phyloP scores from a whole-genome alignment of 2,888 invertebrate species.

The Leptinotarsa tumamoca region DNA sequence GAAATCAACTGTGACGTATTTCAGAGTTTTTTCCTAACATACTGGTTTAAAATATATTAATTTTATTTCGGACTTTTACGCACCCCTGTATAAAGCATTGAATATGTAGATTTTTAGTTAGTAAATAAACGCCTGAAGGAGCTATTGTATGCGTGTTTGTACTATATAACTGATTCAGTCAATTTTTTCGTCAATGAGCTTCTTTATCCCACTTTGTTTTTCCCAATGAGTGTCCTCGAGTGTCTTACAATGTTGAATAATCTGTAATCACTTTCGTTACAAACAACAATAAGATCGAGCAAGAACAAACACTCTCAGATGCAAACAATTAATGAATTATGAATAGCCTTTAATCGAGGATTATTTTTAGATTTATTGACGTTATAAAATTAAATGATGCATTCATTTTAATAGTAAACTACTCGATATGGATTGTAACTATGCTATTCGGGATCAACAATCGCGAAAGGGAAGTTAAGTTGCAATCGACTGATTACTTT shows the following conservation, averaged over 20 bases:
- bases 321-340: constrained; percentile 10
- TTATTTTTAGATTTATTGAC: constrained; percentile 16
- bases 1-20: no score
- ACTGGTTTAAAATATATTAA: no score
- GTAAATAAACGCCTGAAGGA: no score
- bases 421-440: neutral
- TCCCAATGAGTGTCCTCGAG: neutral
- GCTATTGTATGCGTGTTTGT: no score
- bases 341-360: constrained; percentile 12
- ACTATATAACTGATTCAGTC: no score
- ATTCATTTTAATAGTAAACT: constrained; percentile 2
- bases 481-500: neutral
- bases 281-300: constrained; percentile 7
- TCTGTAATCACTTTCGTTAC: constrained; percentile 1
- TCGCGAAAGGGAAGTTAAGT: neutral
- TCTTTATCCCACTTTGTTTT: neutral
- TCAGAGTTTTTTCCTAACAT: no score
- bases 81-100: no score
- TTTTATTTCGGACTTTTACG: no score
- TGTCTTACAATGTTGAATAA: constrained; percentile 10
- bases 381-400: neutral
- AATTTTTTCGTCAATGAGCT: neutral
- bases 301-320: constrained; percentile 8
- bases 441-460: neutral
- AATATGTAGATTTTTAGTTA: no score